Conservation (phyloP, 2,888 invertebrate species). For the Drosophila demipolita region DNA sequence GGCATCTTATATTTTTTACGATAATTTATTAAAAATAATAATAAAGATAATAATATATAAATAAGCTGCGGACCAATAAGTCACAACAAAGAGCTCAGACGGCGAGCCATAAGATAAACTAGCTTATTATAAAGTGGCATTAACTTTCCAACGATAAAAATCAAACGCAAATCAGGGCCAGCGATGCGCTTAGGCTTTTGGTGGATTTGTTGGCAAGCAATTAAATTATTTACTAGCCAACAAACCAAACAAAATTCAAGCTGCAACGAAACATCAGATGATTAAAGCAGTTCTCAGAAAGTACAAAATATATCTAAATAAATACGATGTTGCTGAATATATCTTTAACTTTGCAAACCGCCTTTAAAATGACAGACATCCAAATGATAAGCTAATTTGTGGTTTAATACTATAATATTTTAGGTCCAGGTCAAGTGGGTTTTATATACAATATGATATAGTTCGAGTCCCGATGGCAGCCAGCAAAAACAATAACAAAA, state of each 20-base stretch:
- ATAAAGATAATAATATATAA: conserved; percentile 59
- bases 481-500: not conserved
- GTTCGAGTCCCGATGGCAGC: not conserved
- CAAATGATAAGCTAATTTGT: not conserved
- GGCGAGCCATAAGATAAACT: conserved; percentile 18
- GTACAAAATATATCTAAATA: not conserved
- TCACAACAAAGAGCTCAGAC: conserved; percentile 50
- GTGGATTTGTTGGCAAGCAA: conserved; percentile 5
- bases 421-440: not conserved
- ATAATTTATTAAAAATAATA: conserved; percentile 24
- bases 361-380: not conserved
- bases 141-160: conserved; percentile 58
- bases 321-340: not conserved
- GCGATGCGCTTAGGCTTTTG: conserved; percentile 22
- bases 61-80: conserved; percentile 67
- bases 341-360: not conserved
- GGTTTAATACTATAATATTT: not conserved
- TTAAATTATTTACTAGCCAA: conserved; percentile 10
- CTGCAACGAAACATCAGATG: not conserved
- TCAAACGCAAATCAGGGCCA: conserved; percentile 44
- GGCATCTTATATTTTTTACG: conserved; percentile 42
- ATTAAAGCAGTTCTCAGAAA: not conserved
- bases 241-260: not conserved
- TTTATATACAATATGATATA: not conserved
- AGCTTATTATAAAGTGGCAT: conserved; percentile 36